A percentile compares a stretch with the other conserved stretches of the same genome.
phyloP scores from a whole-genome alignment of 2,797 vertebrate genomes.

The Antennarius maculatus region DNA sequence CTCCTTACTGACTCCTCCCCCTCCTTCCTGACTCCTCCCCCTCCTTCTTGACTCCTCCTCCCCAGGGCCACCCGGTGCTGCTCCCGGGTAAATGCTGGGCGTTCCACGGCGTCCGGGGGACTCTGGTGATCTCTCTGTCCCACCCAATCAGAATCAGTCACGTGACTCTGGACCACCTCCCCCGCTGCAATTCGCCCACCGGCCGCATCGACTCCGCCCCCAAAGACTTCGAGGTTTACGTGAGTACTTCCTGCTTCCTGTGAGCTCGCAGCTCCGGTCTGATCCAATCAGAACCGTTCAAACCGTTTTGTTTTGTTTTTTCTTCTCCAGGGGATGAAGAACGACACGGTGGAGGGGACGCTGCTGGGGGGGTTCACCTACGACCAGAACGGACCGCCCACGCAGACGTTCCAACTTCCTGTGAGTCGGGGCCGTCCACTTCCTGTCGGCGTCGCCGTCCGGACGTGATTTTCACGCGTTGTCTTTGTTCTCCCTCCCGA shows the following conservation, averaged over 20 bases:
- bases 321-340: constrained; percentile 83
- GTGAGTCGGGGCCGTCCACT: constrained; percentile 72
- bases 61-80: constrained; percentile 85
- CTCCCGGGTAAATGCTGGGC: constrained; percentile 97
- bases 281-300: too few relatives aligned
- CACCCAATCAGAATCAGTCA: constrained; percentile 85
- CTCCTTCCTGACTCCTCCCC: too few relatives aligned
- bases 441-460: too few relatives aligned
- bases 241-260: constrained; percentile 32
- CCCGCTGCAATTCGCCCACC: constrained; percentile 87
- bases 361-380: constrained; percentile 89
- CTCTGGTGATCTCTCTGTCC: constrained; percentile 90
- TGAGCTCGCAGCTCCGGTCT: too few relatives aligned
- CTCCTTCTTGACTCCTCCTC: background rate
- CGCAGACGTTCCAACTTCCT: constrained; percentile 89
- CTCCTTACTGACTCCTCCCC: too few relatives aligned
- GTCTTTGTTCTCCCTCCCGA: background rate
- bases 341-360: constrained; percentile 85
- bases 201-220: constrained; percentile 92
- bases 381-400: constrained; percentile 82
- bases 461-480: too few relatives aligned
- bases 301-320: background rate
- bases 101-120: constrained; percentile 91
- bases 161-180: constrained; percentile 92
- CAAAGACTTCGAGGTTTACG: constrained; percentile 84